phyloP scores from a whole-genome alignment of 2,888 invertebrate genomes.

The Colostygia pectinataria region DNA sequence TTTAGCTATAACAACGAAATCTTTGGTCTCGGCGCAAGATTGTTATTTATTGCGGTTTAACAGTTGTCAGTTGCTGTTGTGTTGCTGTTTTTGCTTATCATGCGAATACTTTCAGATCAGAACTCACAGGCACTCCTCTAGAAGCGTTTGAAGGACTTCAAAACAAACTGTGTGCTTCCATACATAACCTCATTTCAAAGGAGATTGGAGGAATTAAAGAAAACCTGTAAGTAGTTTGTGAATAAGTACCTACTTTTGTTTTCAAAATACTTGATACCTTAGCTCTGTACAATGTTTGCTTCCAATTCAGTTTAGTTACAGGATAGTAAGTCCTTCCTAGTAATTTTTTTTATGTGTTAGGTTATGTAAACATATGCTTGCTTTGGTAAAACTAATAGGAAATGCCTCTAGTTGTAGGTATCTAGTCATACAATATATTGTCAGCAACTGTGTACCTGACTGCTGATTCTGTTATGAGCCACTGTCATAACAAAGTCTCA shows the following conservation, averaged over 20 bases:
- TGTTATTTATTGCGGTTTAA: conserved; percentile 5
- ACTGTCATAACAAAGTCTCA: conserved; percentile 1
- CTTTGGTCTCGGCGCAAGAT: neutral
- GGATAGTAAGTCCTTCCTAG: too few relatives aligned
- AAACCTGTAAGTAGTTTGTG: conserved; percentile 71
- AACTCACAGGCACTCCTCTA: conserved; percentile 64
- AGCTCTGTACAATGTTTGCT: too few relatives aligned
- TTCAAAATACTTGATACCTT: neutral
- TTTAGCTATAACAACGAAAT: too few relatives aligned
- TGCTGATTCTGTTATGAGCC: neutral
- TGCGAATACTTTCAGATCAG: conserved; percentile 60
- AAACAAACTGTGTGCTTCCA: conserved; percentile 60
- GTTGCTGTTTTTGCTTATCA: conserved; percentile 11
- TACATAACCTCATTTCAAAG: conserved; percentile 67
- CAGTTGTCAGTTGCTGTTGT: neutral
- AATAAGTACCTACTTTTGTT: conserved; percentile 36
- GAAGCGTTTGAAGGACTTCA: conserved; percentile 70
- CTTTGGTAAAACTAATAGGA: too few relatives aligned
- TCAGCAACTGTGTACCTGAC: neutral
- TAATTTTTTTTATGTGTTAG: too few relatives aligned
- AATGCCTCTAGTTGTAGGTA: neutral
- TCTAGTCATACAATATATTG: neutral
- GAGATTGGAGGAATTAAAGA: conserved; percentile 69
- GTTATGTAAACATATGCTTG: too few relatives aligned
- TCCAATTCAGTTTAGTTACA: too few relatives aligned